Base-by-base conservation (phyloP, 2,797 vertebrate species). In the Sebastes oblongus region DNA sequence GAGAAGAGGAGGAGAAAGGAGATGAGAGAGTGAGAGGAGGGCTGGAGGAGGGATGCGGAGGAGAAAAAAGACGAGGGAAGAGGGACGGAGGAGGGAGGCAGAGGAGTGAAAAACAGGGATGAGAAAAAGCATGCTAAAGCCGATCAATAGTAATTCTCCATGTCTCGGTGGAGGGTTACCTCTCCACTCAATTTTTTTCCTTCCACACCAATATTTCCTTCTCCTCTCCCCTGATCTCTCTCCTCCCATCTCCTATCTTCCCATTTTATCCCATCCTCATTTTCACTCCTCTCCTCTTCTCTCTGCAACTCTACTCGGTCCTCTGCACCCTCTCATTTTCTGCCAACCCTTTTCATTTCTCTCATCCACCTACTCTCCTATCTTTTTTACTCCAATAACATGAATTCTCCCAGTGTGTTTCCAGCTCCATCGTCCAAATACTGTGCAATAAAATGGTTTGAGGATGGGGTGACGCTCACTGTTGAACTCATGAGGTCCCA, bases 131-230 rank as follows among this genome's bases (percentile, higher is more conserved):
- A 75, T 25, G 78, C 81, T 70, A 66, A 79, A 78, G 12, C 68
- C 81, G 84, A 93, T 91, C 92, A 87, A 91, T 91, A 93, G 82
- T 71, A 75, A 87, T 91, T 85, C 79, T 79, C 81, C 20, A 32
- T 55, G 42, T 91, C 66, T 91, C 75, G 4, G 58, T 62, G 61
- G 62, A 80, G 32, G 54, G 66, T 71, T 80, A 68, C 67, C 61
- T 82, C 67, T 80, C 29, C 30, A 34, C 46, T 79, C 8, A 1
- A 77, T 82, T 80, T 82, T 54, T 60, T 56, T 32, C 4, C 13
- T 22, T 78, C 71, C 34, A 65, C 67, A 52, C 66, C 66, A 62
- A 77, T 78, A 85, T 86, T 88, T 83, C 80, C 65, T 42, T 42
- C 29, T 71, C n/a, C 24, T 74, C 14, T 64, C 46, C 61, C 84